Base-by-base conservation (phyloP, 1,140 invertebrate species). In the Cepaea nemoralis region DNA sequence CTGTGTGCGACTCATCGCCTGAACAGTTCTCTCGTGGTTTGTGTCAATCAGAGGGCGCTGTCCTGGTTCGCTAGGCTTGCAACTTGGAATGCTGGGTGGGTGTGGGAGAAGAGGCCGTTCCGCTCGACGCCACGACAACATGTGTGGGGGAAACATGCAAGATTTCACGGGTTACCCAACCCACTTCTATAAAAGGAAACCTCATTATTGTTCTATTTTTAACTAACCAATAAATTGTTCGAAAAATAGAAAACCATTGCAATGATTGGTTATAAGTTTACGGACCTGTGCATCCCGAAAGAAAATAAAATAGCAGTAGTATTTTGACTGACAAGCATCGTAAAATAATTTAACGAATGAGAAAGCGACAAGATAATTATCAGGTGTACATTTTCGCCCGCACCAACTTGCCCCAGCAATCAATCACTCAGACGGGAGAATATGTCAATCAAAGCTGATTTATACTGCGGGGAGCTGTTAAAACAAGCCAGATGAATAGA, bases 361-460 rank as follows among this genome's bases (percentile, higher is more conserved):
- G 84, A 80, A 85, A 82, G 81, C 85, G 85, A 84, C 83, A 86
- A 83, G 85, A 84, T 87, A 88, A 89, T 90, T 86, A 86, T 83
- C 86, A 86, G 86, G 86, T 87, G 82, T 85, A 78, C 83, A 87
- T 85, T 86, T 88, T 85, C 85, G n/a, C 83, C 85, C 85, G 86
- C 87, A 87, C 85, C 82, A 85, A 82, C 83, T 83, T 83, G 83
- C 84, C 83, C 83, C 80, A 63, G 55, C 83, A 74, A 89, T 90
- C 89, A 87, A 89, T 90, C 89, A 90, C 79, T 80, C 81, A 86
- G 88, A 85, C 88, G 87, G 86, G 82, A 19, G 79, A 77, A 80
- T 73, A 83, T 85, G 88, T 89, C 87, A 86, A 85, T 88, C 87
- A 87, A 85, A 83, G 82, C 83, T 88, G 88, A 86, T 89, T 89